A percentile compares a stretch with the other conserved stretches of the same genome.
These are phyloP conservation scores for Semnornis frantzii DNA, from an alignment of 2,113 vertebrate genomes.

Conservation along the genomic window DNA sequence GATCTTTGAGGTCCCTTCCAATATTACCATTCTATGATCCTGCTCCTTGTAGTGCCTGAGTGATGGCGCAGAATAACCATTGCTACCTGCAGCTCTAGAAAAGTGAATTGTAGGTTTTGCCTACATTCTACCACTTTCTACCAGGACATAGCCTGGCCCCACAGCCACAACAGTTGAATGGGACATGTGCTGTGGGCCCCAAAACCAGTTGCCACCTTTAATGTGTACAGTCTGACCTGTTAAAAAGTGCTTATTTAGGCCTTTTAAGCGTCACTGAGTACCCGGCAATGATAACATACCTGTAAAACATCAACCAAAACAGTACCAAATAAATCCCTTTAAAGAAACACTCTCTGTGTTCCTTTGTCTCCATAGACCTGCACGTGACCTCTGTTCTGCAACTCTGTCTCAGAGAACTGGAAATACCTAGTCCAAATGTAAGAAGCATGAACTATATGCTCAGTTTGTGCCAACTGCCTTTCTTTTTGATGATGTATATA, in stretches of 20 bases:
- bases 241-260: neutral
- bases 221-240: neutral
- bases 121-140: accelerated
- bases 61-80: neutral
- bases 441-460: neutral
- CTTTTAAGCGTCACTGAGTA: slow-evolving; percentile 24
- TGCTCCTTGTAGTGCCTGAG: neutral
- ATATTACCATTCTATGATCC: too few relatives aligned
- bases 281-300: neutral
- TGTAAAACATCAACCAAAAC: slow-evolving; percentile 45
- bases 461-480: neutral
- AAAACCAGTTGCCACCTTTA: neutral
- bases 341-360: neutral
- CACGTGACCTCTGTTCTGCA: neutral
- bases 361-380: neutral
- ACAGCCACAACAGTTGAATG: neutral
- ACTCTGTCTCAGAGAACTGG: neutral
- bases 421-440: neutral
- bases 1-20: too few relatives aligned
- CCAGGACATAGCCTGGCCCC: neutral
- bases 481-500: neutral
- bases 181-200: neutral
- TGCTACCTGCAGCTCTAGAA: neutral
- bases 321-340: neutral
- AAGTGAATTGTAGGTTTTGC: neutral